phyloP scores from a whole-genome alignment of 2,888 invertebrate genomes.

The Halictus quadricinctus region DNA sequence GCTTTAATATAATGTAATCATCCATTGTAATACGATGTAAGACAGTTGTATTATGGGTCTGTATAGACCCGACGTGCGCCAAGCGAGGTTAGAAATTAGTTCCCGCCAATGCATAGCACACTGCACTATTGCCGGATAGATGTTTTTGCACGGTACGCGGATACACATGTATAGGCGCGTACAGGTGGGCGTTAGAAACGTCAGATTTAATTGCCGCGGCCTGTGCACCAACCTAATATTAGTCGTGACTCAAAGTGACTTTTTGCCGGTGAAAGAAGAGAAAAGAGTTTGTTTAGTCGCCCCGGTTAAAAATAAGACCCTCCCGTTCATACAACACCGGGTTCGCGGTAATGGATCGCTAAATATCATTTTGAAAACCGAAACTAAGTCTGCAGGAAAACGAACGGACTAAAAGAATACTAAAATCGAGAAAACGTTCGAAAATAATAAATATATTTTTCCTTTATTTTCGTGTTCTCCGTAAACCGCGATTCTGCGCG shows the following conservation, averaged over 20 bases:
- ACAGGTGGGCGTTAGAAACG: constrained; percentile 64
- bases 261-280: constrained; percentile 61
- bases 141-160: constrained; percentile 21
- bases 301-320: constrained; percentile 62
- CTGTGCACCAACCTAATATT: constrained; percentile 63
- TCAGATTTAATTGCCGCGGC: constrained; percentile 63
- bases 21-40: no score
- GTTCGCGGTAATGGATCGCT: constrained; percentile 36
- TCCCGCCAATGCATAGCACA: background rate
- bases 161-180: background rate
- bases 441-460: background rate
- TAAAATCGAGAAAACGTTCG: background rate
- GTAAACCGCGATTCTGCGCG: background rate
- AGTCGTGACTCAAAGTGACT: constrained; percentile 64
- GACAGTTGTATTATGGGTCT: background rate
- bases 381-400: background rate
- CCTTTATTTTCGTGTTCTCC: background rate
- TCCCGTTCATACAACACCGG: constrained; percentile 36
- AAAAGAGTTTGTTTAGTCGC: constrained; percentile 65
- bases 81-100: background rate
- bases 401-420: background rate
- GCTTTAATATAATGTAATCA: no score
- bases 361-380: constrained; percentile 13
- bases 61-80: background rate
- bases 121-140: background rate